Percentiles rank a stretch among this genome's conserved stretches.
Conservation (phyloP, 2,888 invertebrate genomes). For the Anoplius nigerrimus region DNA sequence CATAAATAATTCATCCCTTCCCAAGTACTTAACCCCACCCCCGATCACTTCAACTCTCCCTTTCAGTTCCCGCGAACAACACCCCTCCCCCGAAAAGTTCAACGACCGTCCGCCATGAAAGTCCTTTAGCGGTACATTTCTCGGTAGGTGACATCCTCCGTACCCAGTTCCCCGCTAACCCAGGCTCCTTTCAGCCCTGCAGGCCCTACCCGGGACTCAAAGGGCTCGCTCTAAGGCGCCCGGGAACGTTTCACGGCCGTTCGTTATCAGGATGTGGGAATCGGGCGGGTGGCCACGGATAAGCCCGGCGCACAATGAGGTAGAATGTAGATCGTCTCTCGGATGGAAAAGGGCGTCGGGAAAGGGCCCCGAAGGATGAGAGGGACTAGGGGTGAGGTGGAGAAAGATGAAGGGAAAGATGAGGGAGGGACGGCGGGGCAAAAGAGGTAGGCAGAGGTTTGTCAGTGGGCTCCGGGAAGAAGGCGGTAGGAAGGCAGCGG, state of each 20-base stretch:
- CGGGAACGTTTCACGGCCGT: constrained; percentile 47
- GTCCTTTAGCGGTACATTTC: constrained; percentile 24
- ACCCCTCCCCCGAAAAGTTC: background rate
- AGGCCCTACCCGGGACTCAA: constrained; percentile 23
- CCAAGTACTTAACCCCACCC: too few species aligned
- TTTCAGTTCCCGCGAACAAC: too few species aligned
- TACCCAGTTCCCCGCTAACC: constrained; percentile 43
- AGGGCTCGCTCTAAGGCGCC: constrained; percentile 39
- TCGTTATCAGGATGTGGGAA: constrained; percentile 62
- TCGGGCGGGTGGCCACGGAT: constrained; percentile 58
- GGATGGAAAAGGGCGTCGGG: constrained; percentile 27
- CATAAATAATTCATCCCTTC: too few species aligned
- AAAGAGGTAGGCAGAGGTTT: background rate
- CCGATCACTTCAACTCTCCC: too few species aligned
- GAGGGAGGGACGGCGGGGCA: background rate
- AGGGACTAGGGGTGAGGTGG: constrained; percentile 29
- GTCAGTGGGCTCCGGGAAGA: constrained; percentile 8
- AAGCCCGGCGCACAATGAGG: constrained; percentile 60
- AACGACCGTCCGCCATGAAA: background rate
- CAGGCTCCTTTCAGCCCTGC: constrained; percentile 26
- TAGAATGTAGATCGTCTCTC: constrained; percentile 55
- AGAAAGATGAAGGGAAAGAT: constrained; percentile 12
- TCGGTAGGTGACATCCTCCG: constrained; percentile 15
- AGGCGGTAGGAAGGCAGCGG: constrained; percentile 33
- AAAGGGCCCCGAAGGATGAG: constrained; percentile 44